These are phyloP conservation scores for Ceyx cyanopectus DNA, from an alignment of 2,113 vertebrate species.

Conservation along the genomic window DNA sequence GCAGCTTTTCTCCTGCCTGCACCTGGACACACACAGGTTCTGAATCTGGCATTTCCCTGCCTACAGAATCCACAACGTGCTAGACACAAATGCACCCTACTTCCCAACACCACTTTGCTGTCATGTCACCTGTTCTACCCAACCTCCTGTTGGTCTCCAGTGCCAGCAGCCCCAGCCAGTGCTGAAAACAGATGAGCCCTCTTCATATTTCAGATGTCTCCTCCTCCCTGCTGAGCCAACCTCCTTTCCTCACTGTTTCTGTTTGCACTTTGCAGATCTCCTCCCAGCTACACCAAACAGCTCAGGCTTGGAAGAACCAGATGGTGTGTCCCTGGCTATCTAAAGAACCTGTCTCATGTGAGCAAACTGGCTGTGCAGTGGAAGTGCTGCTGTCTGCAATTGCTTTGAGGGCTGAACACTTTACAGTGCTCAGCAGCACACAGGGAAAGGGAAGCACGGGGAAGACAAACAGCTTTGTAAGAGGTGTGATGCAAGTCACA, in stretches of 20 bases:
- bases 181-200: background rate
- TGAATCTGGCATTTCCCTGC: background rate
- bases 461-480: background rate
- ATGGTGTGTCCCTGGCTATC: fast-evolving
- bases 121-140: background rate
- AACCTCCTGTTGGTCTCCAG: background rate
- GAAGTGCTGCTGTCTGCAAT: background rate
- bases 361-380: background rate
- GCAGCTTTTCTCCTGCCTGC: background rate
- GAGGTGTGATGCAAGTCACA: background rate
- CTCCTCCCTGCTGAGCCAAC: background rate
- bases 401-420: background rate
- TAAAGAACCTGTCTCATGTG: background rate
- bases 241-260: background rate
- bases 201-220: background rate
- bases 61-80: background rate
- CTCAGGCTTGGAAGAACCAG: background rate
- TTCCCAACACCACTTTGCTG: background rate
- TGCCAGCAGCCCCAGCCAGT: background rate
- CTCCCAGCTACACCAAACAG: background rate
- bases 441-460: background rate
- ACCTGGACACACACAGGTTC: background rate
- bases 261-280: background rate
- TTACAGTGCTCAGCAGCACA: background rate
- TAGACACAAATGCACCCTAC: background rate